These are phyloP conservation scores for Mylabris phalerata DNA, from an alignment of 1,140 invertebrate genomes.

Conservation along the genomic window DNA sequence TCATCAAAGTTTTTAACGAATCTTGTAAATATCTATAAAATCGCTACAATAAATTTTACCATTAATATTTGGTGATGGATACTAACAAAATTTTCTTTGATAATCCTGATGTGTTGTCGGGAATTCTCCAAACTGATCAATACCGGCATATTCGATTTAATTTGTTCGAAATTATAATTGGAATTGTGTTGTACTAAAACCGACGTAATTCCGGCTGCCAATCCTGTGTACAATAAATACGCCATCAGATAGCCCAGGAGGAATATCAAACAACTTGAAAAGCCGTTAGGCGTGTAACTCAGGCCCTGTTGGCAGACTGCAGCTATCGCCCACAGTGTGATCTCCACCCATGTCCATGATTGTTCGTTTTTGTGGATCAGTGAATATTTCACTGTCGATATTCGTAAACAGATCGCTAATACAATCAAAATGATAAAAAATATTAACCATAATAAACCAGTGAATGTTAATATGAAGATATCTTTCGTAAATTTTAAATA, in stretches of 20 bases:
- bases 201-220: conserved; percentile 36
- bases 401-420: conserved; percentile 27
- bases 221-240: conserved; percentile 34
- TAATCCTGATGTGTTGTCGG: conserved; percentile 1
- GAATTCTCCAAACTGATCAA: background rate
- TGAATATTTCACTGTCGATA: conserved; percentile 27
- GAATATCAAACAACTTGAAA: conserved; percentile 30
- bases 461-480: conserved; percentile 34
- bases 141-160: background rate
- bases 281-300: conserved; percentile 28
- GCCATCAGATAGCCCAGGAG: conserved; percentile 30
- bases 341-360: conserved; percentile 32
- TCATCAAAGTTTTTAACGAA: conserved; percentile 12
- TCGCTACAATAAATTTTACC: background rate
- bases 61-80: background rate
- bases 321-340: conserved; percentile 33
- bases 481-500: conserved; percentile 27
- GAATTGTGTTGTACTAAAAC: conserved; percentile 14
- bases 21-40: conserved; percentile 10
- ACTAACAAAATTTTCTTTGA: background rate
- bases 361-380: conserved; percentile 17
- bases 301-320: conserved; percentile 36
- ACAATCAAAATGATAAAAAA: conserved; percentile 26
- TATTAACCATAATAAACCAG: conserved; percentile 30
- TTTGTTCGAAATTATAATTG: conserved; percentile 1